phyloP scores from a whole-genome alignment of 2,888 invertebrate species.

The Globia sparganii region DNA sequence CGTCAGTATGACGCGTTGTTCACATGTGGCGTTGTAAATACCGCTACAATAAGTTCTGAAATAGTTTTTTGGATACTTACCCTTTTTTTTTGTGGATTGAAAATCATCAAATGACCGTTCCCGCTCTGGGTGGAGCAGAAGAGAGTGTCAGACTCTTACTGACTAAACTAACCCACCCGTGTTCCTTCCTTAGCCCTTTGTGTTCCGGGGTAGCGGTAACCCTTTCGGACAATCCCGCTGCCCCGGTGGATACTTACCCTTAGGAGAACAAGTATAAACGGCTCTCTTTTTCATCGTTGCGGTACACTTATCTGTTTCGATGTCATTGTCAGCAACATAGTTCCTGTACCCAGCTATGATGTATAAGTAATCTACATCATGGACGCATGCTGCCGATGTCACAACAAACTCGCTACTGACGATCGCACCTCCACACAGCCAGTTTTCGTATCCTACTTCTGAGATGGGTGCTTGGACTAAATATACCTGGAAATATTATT shows the following conservation, averaged over 20 bases:
- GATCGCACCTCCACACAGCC: slow-evolving; percentile 74
- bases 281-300: slow-evolving; percentile 70
- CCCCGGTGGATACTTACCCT: slow-evolving; percentile 25
- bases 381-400: slow-evolving; percentile 73
- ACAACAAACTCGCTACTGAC: slow-evolving; percentile 62
- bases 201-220: too few relatives aligned
- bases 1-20: too few relatives aligned
- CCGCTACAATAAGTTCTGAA: not conserved
- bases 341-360: slow-evolving; percentile 72
- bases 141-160: too few relatives aligned
- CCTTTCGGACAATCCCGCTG: too few relatives aligned
- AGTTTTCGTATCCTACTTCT: slow-evolving; percentile 61
- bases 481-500: slow-evolving; percentile 63
- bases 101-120: too few relatives aligned
- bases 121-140: too few relatives aligned
- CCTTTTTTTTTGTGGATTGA: too few relatives aligned
- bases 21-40: too few relatives aligned
- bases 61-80: slow-evolving; percentile 18
- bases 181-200: too few relatives aligned
- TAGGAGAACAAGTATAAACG: slow-evolving; percentile 41
- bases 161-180: too few relatives aligned
- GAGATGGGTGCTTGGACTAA: slow-evolving; percentile 62
- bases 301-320: slow-evolving; percentile 71
- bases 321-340: slow-evolving; percentile 63
- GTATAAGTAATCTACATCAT: slow-evolving; percentile 70